Evolutionary conservation across 2,888 invertebrate genomes (phyloP).

Genomic region (Eupithecia insigniata): DNA sequence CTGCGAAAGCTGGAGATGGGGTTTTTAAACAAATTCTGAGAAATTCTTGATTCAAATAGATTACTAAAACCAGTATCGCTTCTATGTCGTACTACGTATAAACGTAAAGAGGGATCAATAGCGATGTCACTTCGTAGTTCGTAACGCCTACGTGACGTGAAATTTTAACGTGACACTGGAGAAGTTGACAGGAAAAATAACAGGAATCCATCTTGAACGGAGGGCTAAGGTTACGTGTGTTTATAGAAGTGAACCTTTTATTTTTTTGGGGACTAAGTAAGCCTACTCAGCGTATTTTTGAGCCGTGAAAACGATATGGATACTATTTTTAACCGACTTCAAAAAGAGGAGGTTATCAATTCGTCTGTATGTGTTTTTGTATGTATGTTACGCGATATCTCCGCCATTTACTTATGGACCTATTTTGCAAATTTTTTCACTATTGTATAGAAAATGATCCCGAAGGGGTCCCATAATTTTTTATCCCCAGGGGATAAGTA

Average conservation of each 20-base stretch:
- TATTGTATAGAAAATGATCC: too few species aligned
- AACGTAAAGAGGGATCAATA: constrained; percentile 19
- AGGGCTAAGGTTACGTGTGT: constrained; percentile 33
- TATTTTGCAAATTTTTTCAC: too few species aligned
- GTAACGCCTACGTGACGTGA: constrained; percentile 44
- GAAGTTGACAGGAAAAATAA: constrained; percentile 37
- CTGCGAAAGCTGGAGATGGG: too few species aligned
- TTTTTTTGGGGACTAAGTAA: constrained; percentile 18
- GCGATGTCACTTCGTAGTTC: constrained; percentile 42
- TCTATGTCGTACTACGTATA: constrained; percentile 8
- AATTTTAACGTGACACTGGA: constrained; percentile 36
- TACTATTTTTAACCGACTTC: too few species aligned
- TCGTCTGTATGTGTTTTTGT: too few species aligned
- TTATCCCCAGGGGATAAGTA: too few species aligned
- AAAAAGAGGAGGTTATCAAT: too few species aligned
- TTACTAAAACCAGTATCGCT: neutral
- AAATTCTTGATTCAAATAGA: too few species aligned
- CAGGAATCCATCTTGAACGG: constrained; percentile 34
- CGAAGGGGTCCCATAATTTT: too few species aligned
- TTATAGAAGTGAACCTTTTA: constrained; percentile 22
- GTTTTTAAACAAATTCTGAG: too few species aligned
- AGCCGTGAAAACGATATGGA: neutral
- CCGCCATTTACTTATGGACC: too few species aligned
- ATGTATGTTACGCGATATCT: too few species aligned
- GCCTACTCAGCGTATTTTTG: neutral